Base-by-base conservation (phyloP, 2,888 invertebrate species). In the Acanthosepion esculentum region DNA sequence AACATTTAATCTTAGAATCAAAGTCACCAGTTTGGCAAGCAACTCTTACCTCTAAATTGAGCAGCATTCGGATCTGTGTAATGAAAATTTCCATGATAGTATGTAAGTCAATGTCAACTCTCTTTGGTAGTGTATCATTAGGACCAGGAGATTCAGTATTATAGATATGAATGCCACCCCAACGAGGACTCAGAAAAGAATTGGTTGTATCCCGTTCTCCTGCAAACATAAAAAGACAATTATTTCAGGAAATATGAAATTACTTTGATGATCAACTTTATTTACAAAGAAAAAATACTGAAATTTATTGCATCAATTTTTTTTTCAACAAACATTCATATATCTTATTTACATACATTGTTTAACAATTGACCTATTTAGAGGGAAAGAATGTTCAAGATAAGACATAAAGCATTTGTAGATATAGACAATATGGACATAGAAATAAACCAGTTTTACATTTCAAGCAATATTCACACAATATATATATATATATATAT, bases 111-210 rank as follows among this genome's bases (percentile, higher is more conserved):
- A 98, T 94, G 12, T 95, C 91, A 10, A 96, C 96, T 18, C 94
- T 91, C 15, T 95, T 94, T 1, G 97, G 97, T 15, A 96, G 95
- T 1, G 95, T 95, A n/a, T 94, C 95, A 94, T 96, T 96, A 4
- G 94, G 94, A 8, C 95, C 93, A 12, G 96, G 96, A 10, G 95
- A 95, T 7, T 95, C 95, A 33, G 96, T 95, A 95, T 97, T 97
- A 95, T 98, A 98, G 91, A 99, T 98, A 94, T 98, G 98, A 95
- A 99, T 98, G 1, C 99, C 99, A 92, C 99, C 99, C 99, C 99
- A 99, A 95, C 98, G 97, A 48, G 98, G 98, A 94, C 97, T 97
- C 64, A 98, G 96, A 95, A 98, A 97, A 6, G 97, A 97, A 96
- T 97, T 97, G 94, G 96, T 97, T 5, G 96, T 95, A 95, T 97